Percentiles rank a stretch among this genome's conserved stretches.
Evolutionary conservation across 2,113 vertebrate genomes (phyloP).

Genomic region (Cariama cristata): DNA sequence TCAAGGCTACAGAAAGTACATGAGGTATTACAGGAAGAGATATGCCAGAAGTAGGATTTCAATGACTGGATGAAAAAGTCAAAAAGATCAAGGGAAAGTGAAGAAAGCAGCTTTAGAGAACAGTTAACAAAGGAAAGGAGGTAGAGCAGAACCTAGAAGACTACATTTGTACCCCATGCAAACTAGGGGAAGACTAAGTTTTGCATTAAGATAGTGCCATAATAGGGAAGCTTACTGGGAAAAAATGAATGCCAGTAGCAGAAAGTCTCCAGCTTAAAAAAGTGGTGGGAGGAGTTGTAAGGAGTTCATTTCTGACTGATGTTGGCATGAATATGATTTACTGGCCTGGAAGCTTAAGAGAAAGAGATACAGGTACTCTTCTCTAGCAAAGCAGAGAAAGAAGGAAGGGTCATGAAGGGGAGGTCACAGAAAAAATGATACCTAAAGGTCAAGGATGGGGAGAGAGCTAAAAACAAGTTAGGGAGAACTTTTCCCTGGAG

Average conservation of each 20-base stretch:
- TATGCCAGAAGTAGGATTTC: not conserved
- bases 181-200: not conserved
- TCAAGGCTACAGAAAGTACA: not conserved
- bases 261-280: not conserved
- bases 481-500: constrained; percentile 29
- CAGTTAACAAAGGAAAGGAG: not conserved
- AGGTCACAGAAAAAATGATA: not conserved
- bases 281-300: not conserved
- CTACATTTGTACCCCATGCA: not conserved
- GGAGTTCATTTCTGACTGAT: not conserved
- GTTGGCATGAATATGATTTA: not conserved
- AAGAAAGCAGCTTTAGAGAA: not conserved
- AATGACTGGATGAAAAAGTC: not conserved
- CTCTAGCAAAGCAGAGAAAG: not conserved
- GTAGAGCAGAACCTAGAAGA: not conserved
- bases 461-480: constrained; percentile 37
- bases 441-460: constrained; percentile 54
- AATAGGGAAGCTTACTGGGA: not conserved
- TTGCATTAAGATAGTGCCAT: not conserved
- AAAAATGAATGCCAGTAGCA: not conserved
- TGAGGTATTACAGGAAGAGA: not conserved
- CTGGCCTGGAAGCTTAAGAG: not conserved
- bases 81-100: not conserved
- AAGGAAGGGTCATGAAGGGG: not conserved
- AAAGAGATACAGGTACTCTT: not conserved